These are phyloP conservation scores for Platynereis dumerilii DNA, from an alignment of 2,888 invertebrate genomes.

Conservation along the genomic window DNA sequence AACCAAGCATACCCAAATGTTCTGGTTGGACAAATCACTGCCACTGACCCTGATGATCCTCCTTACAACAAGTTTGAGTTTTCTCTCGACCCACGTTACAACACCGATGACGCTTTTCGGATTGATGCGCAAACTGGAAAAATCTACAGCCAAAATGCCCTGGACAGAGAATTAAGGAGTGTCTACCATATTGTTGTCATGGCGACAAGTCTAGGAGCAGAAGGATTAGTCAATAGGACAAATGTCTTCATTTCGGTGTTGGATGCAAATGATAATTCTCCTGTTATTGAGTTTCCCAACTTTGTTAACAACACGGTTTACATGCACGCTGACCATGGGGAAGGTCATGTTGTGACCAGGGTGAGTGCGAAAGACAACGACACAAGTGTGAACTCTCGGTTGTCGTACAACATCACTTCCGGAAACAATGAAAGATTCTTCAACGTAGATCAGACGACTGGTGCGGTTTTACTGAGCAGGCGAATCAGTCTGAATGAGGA, in stretches of 20 bases:
- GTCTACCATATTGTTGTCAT: constrained; percentile 17
- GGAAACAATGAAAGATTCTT: constrained; percentile 27
- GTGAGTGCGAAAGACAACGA: constrained; percentile 45
- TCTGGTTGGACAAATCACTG: constrained; percentile 13
- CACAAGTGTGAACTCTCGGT: constrained; percentile 42
- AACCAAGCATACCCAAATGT: constrained; percentile 1
- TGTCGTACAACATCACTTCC: constrained; percentile 36
- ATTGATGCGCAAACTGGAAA: constrained; percentile 14
- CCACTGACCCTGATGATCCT: constrained; percentile 19
- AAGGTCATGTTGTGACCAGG: constrained; percentile 40
- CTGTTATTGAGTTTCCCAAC: constrained; percentile 16
- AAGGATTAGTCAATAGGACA: constrained; percentile 9
- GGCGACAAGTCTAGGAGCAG: constrained; percentile 16
- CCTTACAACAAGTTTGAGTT: constrained; percentile 18
- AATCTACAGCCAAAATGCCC: constrained; percentile 16
- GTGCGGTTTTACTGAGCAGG: constrained; percentile 6
- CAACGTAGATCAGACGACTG: constrained; percentile 20
- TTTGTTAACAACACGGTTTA: constrained; percentile 23
- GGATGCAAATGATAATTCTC: constrained; percentile 20
- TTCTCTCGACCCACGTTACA: constrained; percentile 9
- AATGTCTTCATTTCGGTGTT: constrained; percentile 21
- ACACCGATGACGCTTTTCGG: constrained; percentile 11
- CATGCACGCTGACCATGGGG: constrained; percentile 19
- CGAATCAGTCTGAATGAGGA: neutral
- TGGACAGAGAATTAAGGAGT: constrained; percentile 17